These are phyloP conservation scores for Andrena bucephala DNA, from an alignment of 2,888 invertebrate genomes.

Conservation along the genomic window DNA sequence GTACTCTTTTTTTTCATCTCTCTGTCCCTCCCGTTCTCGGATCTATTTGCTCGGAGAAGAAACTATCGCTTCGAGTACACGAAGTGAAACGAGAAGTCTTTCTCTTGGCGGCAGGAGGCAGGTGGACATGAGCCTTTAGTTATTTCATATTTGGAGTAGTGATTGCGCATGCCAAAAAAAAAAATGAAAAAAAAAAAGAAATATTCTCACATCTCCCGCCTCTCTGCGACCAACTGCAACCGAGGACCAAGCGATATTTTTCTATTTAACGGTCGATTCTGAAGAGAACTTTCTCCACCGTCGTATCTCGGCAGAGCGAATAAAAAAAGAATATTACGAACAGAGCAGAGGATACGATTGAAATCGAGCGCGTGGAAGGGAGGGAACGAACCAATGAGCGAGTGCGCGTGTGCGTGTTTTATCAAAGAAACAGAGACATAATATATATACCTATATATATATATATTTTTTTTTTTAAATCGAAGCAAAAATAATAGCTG, in stretches of 20 bases:
- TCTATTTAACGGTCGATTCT: conserved; percentile 71
- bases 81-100: conserved; percentile 19
- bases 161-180: conserved; percentile 83
- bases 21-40: background rate
- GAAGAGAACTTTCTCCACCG: conserved; percentile 70
- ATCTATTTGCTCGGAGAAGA: background rate
- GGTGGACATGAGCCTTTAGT: conserved; percentile 84
- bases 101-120: conserved; percentile 69
- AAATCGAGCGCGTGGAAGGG: conserved; percentile 68
- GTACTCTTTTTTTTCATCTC: background rate
- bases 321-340: conserved; percentile 45
- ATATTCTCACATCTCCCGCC: conserved; percentile 85
- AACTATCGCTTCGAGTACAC: background rate
- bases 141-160: conserved; percentile 85
- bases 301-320: conserved; percentile 72
- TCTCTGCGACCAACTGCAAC: conserved; percentile 83
- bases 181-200: conserved; percentile 67
- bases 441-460: conserved; percentile 35
- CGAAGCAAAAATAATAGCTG: conserved; percentile 69
- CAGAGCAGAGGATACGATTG: conserved; percentile 60
- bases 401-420: conserved; percentile 65
- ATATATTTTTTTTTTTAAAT: conserved; percentile 38
- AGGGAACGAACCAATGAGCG: conserved; percentile 65
- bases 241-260: conserved; percentile 79
- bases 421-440: conserved; percentile 46